Percentiles rank a stretch among this genome's conserved stretches.
Conservation (phyloP, 1,140 invertebrate genomes). For the Drosophila micromelanica region DNA sequence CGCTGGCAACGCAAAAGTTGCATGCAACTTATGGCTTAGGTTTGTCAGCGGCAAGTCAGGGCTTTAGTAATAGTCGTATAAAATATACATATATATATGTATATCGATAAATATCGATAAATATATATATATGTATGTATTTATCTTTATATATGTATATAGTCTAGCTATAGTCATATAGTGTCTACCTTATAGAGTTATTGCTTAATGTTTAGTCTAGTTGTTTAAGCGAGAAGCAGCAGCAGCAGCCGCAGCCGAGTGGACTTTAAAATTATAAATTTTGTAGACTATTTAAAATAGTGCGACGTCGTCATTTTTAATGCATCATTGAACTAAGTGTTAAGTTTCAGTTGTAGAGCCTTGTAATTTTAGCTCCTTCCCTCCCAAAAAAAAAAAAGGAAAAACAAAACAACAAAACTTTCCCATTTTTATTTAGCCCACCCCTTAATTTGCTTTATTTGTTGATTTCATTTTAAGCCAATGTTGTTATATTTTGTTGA, state of each 20-base stretch:
- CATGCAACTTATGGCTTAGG: conserved; percentile 7
- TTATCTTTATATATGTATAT: conserved; percentile 13
- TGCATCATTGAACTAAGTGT: conserved; percentile 46
- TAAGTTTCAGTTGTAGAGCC: conserved; percentile 34
- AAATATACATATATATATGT: conserved; percentile 17
- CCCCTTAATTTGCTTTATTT: conserved; percentile 57
- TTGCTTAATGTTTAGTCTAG: conserved; percentile 60
- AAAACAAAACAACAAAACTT: conserved; percentile 16
- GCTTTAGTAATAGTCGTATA: conserved; percentile 31
- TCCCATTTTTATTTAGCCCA: conserved; percentile 17
- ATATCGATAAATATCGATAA: neutral
- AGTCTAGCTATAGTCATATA: conserved; percentile 36
- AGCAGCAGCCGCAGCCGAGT: conserved; percentile 52
- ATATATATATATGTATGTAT: conserved; percentile 16
- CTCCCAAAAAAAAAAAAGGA: too few species aligned
- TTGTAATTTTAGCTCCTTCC: conserved; percentile 6
- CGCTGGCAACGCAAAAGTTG: conserved; percentile 8
- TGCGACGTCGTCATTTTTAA: conserved; percentile 53
- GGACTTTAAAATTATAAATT: conserved; percentile 81
- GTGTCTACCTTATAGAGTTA: conserved; percentile 42
- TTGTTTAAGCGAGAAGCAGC: conserved; percentile 55
- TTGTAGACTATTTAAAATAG: conserved; percentile 81
- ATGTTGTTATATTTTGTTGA: conserved; percentile 75
- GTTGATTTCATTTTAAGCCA: conserved; percentile 80
- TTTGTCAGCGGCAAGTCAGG: conserved; percentile 36